phyloP scores from a whole-genome alignment of 2,888 invertebrate genomes.

The Arenicola marina region DNA sequence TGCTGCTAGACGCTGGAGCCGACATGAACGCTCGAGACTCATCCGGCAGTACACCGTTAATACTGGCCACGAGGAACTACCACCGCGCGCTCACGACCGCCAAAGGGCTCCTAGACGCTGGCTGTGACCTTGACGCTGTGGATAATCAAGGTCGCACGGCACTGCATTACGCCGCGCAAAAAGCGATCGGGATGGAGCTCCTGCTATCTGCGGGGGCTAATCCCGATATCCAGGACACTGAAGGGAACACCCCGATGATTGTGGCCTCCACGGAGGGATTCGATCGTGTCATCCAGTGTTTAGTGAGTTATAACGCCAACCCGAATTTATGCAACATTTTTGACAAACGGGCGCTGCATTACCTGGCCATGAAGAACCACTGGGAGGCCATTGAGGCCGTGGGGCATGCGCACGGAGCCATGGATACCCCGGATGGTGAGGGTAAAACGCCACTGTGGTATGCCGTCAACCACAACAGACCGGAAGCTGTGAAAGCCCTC shows the following conservation, averaged over 20 bases:
- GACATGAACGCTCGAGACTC: constrained; percentile 39
- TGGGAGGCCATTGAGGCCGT: constrained; percentile 43
- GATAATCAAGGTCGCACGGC: constrained; percentile 63
- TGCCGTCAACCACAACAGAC: constrained; percentile 45
- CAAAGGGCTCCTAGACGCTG: constrained; percentile 14
- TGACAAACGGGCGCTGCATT: constrained; percentile 47
- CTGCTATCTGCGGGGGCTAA: constrained; percentile 48
- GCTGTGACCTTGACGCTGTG: constrained; percentile 33
- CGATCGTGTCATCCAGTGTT: constrained; percentile 43
- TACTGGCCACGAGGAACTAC: constrained; percentile 38
- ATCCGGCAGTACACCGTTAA: constrained; percentile 46
- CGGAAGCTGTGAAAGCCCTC: constrained; percentile 44
- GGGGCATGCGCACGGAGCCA: constrained; percentile 43
- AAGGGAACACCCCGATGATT: constrained; percentile 50
- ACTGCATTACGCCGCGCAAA: constrained; percentile 60
- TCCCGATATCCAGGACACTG: constrained; percentile 44
- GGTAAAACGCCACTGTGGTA: constrained; percentile 50
- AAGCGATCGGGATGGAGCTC: constrained; percentile 44
- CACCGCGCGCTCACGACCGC: constrained; percentile 9
- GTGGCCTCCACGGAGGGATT: constrained; percentile 56
- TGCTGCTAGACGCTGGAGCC: constrained; percentile 40
- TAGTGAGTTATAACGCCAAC: constrained; percentile 39
- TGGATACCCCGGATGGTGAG: constrained; percentile 41
- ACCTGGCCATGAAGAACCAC: constrained; percentile 55
- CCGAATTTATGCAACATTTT: constrained; percentile 45